Evolutionary conservation across 64 coral and sea anemone species (phyloP).

Genomic region (Acropora yongei): DNA sequence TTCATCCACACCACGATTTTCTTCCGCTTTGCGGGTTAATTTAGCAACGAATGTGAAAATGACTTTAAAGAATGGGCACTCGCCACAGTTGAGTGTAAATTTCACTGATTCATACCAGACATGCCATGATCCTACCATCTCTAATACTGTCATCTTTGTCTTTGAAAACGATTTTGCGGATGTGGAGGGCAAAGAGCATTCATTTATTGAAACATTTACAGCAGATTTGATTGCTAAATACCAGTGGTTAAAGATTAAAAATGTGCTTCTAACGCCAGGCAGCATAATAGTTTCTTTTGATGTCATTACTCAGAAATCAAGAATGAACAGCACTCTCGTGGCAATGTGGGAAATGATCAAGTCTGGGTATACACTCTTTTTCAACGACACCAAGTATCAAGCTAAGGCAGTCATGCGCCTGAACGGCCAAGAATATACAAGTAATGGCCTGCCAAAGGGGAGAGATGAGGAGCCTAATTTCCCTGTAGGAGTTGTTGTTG

Average conservation of each 20-base stretch:
- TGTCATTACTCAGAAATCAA: constrained; percentile 18
- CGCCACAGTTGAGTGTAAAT: constrained; percentile 62
- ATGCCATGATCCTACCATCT: constrained; percentile 60
- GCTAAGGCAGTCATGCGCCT: constrained; percentile 44
- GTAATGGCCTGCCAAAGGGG: neutral
- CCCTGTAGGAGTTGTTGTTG: constrained; percentile 34
- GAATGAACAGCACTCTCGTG: constrained; percentile 37
- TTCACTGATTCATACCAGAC: constrained; percentile 43
- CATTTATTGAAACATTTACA: constrained; percentile 24
- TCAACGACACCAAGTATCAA: constrained; percentile 9
- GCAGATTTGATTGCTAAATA: neutral
- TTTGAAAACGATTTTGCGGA: constrained; percentile 58
- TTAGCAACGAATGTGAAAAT: constrained; percentile 27
- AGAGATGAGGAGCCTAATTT: constrained; percentile 21
- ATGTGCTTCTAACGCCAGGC: constrained; percentile 35
- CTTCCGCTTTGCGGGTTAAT: neutral
- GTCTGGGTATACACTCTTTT: constrained; percentile 39
- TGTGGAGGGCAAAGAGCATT: constrained; percentile 36
- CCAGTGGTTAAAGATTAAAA: constrained; percentile 27
- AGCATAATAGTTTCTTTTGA: constrained; percentile 69
- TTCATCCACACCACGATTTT: neutral
- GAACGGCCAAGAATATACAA: constrained; percentile 41
- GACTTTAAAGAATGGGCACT: constrained; percentile 38
- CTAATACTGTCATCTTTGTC: constrained; percentile 40
- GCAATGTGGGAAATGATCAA: constrained; percentile 56